Evolutionary conservation across 2,888 invertebrate genomes (phyloP).

Genomic region (Calliscelio sp.): DNA sequence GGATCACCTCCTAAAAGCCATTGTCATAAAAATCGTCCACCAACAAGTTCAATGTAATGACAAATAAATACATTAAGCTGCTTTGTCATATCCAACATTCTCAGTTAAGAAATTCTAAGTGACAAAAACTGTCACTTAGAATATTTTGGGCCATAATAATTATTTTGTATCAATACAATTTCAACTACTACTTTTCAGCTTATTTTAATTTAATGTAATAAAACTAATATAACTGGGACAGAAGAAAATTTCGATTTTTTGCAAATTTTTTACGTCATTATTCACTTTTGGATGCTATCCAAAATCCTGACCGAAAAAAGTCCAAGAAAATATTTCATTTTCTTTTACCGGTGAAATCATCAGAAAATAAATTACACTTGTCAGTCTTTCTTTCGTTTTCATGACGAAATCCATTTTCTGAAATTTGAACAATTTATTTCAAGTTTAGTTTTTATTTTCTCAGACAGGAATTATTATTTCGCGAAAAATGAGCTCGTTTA

Average conservation of each 20-base stretch:
- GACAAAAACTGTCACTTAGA: neutral
- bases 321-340: conserved; percentile 72
- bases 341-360: conserved; percentile 51
- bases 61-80: conserved; percentile 44
- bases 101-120: conserved; percentile 49
- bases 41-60: conserved; percentile 28
- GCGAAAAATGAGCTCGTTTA: conserved; percentile 33
- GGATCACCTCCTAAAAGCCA: conserved; percentile 41
- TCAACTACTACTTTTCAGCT: too few species aligned
- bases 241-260: too few species aligned
- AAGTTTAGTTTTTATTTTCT: neutral
- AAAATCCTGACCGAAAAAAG: conserved; percentile 75
- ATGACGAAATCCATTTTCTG: too few species aligned
- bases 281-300: too few species aligned
- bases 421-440: conserved; percentile 1
- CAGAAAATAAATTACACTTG: conserved; percentile 60
- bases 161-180: too few species aligned
- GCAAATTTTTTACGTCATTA: conserved; percentile 44
- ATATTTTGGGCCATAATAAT: too few species aligned
- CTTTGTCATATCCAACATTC: too few species aligned
- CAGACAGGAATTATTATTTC: neutral
- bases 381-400: conserved; percentile 29
- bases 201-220: too few species aligned
- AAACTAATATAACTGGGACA: too few species aligned
- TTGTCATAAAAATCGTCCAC: conserved; percentile 52